Conservation (phyloP, 2,888 invertebrate genomes). For the Phania funesta region DNA sequence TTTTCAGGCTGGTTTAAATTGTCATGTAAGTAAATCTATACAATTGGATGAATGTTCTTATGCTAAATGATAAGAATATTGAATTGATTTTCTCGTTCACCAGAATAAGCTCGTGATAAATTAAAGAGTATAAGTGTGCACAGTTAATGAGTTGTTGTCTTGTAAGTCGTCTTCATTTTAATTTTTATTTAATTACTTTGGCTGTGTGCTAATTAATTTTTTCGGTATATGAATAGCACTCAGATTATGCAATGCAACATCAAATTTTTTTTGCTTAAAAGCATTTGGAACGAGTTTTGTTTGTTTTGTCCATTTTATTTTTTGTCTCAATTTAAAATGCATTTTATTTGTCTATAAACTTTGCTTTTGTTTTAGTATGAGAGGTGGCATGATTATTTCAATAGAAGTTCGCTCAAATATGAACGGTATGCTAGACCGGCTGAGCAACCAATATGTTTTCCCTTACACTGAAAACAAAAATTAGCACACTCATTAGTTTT, state of each 20-base stretch:
- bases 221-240: not conserved
- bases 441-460: too few species aligned
- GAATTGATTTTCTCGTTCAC: too few species aligned
- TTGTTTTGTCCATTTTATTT: conserved; percentile 15
- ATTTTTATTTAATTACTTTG: not conserved
- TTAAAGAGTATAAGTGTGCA: too few species aligned
- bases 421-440: too few species aligned
- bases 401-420: too few species aligned
- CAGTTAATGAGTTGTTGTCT: too few species aligned
- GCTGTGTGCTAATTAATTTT: not conserved
- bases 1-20: conserved; percentile 92
- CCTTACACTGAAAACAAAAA: too few species aligned
- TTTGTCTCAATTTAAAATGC: conserved; percentile 27
- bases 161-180: too few species aligned
- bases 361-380: conserved; percentile 1
- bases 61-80: not conserved
- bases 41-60: not conserved
- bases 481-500: too few species aligned
- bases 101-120: too few species aligned
- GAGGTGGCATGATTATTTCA: conserved; percentile 15
- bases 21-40: conserved; percentile 84
- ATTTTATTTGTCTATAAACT: not conserved
- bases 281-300: conserved; percentile 39
- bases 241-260: conserved; percentile 64
- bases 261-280: conserved; percentile 17